A percentile compares a stretch with the other conserved stretches of the same genome.
Evolutionary conservation across 1,140 invertebrate genomes (phyloP).

Genomic region (Charaxes varanes): DNA sequence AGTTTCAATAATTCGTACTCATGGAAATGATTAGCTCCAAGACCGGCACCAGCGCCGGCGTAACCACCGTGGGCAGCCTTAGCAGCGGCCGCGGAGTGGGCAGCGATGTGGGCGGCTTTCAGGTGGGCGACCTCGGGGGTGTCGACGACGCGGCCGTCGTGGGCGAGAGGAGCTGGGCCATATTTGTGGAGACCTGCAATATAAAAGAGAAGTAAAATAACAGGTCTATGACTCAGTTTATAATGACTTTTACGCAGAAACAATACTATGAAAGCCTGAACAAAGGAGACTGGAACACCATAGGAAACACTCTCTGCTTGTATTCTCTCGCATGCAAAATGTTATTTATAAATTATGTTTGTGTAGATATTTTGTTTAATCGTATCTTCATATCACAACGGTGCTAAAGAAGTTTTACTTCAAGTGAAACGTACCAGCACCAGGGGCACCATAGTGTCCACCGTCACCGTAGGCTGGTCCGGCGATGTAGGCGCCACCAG

Average conservation of each 20-base stretch:
- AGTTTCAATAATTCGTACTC: too few species aligned
- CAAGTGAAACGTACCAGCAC: conserved; percentile 59
- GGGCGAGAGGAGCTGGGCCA: conserved; percentile 75
- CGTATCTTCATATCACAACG: too few species aligned
- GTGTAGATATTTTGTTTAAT: too few species aligned
- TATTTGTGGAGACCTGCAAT: conserved; percentile 59
- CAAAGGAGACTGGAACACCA: not conserved
- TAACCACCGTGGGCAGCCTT: conserved; percentile 66
- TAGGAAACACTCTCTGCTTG: too few species aligned
- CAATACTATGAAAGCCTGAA: not conserved
- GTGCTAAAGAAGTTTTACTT: too few species aligned
- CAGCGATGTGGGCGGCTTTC: conserved; percentile 73
- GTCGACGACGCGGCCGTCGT: conserved; percentile 74
- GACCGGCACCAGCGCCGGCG: conserved; percentile 39
- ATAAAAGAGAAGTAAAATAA: not conserved
- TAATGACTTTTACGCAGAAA: too few species aligned
- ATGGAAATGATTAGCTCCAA: too few species aligned
- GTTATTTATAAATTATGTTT: too few species aligned
- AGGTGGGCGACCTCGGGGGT: conserved; percentile 75
- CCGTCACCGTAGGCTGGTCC: conserved; percentile 46
- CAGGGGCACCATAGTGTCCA: conserved; percentile 59
- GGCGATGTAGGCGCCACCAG: conserved; percentile 38
- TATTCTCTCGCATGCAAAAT: too few species aligned
- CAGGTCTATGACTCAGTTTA: not conserved
- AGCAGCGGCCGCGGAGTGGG: conserved; percentile 68